Base-by-base conservation (phyloP, 2,888 invertebrate genomes). In the Drosophila robusta region DNA sequence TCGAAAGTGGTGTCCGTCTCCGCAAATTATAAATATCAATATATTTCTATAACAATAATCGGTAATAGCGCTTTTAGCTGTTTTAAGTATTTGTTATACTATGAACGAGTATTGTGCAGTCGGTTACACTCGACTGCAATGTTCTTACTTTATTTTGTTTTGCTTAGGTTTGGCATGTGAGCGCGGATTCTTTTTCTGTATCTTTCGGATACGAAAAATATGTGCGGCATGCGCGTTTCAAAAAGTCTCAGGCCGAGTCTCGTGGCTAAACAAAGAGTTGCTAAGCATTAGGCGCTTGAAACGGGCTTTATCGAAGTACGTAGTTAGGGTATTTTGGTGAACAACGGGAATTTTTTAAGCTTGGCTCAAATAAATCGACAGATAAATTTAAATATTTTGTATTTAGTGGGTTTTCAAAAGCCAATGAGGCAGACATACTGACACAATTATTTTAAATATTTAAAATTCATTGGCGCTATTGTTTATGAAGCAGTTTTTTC, bases 141-240 rank as follows among this genome's bases (percentile, higher is more conserved):
- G 18, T 34, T 26, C 22, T 22, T 29, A 46, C n/a, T 55, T 55
- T 66, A 49, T 26, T 63, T 55, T 45, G 64, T 56, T 45, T 51
- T 44, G 55, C 60, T 67, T 70, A 54, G 46, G 71, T 45, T 60
- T 52, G 56, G 66, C 61, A 66, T 71, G 66, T 66, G 44, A 54
- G 63, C 69, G 64, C 56, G 57, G 41, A 47, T 36, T 51, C 34
- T 57, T 57, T 38, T 60, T 41, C 45, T 60, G 66, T 67, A 50
- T 74, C 55, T 66, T 60, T 70, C 34, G 22, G 58, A 74, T 74
- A 70, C 52, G 72, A 61, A 67, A 72, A 72, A 54, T 61, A 75
- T 79, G 60, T 69, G 72, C 22, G 80, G 72, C 65, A 79, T 79
- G 75, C 58, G 74, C 75, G 66, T 68, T 42, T 18, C 29, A 29